Evolutionary conservation across 2,797 vertebrate genomes (phyloP).

Genomic region (Chanos chanos): DNA sequence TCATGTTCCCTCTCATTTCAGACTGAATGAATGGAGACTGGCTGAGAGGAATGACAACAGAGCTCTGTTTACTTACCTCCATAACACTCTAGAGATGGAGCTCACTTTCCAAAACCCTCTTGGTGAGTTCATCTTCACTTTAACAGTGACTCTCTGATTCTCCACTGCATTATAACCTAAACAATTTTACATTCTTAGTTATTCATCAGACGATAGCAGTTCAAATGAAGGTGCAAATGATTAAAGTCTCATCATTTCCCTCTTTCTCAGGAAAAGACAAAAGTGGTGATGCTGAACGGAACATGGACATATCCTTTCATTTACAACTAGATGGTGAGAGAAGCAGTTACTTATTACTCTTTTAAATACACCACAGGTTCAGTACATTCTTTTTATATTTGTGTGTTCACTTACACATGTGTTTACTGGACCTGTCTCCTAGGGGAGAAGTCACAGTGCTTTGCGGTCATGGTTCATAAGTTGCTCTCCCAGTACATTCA

Average conservation of each 20-base stretch:
- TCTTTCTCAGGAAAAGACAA: constrained; percentile 40
- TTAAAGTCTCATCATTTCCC: constrained; percentile 8
- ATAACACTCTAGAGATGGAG: constrained; percentile 61
- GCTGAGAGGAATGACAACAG: constrained; percentile 35
- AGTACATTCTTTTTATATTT: not conserved
- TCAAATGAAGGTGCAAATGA: no score
- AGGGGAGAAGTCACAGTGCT: constrained; percentile 57
- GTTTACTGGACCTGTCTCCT: not conserved
- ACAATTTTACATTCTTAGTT: not conserved
- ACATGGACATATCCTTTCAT: constrained; percentile 58
- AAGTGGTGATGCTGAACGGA: constrained; percentile 40
- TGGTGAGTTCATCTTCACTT: constrained; percentile 47
- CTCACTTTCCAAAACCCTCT: constrained; percentile 48
- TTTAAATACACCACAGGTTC: no score
- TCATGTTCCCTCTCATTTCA: constrained; percentile 35
- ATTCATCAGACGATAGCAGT: no score
- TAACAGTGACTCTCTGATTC: not conserved
- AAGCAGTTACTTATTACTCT: not conserved
- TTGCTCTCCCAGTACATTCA: constrained; percentile 57
- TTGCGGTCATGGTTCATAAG: constrained; percentile 64
- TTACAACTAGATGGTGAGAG: constrained; percentile 64
- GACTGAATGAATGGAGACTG: constrained; percentile 71
- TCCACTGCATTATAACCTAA: not conserved
- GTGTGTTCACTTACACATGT: not conserved
- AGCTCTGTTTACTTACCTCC: constrained; percentile 62